phyloP scores from a whole-genome alignment of 1,140 invertebrate genomes.

The Leptinotarsa defecta region DNA sequence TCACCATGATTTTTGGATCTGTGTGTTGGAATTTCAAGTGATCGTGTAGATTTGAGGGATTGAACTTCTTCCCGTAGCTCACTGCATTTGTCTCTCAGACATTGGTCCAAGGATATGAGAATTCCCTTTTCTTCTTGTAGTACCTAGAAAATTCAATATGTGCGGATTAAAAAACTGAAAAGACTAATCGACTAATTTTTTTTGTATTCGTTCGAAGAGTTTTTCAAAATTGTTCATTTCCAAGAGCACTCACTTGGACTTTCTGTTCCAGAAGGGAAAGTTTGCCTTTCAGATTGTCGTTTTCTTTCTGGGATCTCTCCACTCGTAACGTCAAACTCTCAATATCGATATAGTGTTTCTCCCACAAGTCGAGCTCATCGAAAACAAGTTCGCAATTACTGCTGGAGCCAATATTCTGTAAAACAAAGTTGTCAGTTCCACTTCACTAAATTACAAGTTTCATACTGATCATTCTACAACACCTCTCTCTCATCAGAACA shows the following conservation, averaged over 20 bases:
- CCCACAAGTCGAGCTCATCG: conserved; percentile 72
- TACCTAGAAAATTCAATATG: conserved; percentile 61
- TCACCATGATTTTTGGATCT: conserved; percentile 36
- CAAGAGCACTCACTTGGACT: conserved; percentile 63
- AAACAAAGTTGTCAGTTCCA: conserved; percentile 29
- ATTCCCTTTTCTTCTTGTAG: conserved; percentile 79
- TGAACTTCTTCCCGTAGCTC: conserved; percentile 66
- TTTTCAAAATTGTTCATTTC: too few relatives aligned
- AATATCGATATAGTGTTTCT: conserved; percentile 73
- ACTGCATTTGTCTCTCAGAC: conserved; percentile 74
- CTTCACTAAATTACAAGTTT: conserved; percentile 2
- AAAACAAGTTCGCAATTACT: conserved; percentile 62
- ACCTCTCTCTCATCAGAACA: too few relatives aligned
- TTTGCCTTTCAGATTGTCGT: conserved; percentile 64
- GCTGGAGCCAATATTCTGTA: conserved; percentile 59
- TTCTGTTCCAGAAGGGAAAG: conserved; percentile 70
- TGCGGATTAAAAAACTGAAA: neutral
- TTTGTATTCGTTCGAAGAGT: too few relatives aligned
- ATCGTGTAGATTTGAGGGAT: conserved; percentile 49
- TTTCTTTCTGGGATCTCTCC: conserved; percentile 63
- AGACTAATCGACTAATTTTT: neutral
- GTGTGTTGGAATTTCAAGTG: conserved; percentile 34
- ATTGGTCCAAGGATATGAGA: conserved; percentile 75
- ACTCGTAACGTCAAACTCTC: conserved; percentile 64
- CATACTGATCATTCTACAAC: too few relatives aligned